phyloP scores from a whole-genome alignment of 2,888 invertebrate species.

The Nowickia ferox region DNA sequence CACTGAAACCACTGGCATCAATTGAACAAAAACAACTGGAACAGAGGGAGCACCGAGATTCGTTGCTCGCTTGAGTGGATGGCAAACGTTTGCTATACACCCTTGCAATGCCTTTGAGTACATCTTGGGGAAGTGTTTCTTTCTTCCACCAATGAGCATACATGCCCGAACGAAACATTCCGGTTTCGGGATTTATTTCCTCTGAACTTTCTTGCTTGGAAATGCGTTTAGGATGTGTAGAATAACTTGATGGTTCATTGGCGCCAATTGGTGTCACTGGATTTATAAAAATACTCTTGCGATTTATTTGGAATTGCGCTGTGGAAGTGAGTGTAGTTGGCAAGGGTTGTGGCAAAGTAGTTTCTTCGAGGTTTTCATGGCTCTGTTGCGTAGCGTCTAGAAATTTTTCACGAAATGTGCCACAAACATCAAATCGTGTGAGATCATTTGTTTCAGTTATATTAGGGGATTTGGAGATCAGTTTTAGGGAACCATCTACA shows the following conservation, averaged over 20 bases:
- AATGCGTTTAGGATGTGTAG: constrained; percentile 41
- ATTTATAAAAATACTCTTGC: constrained; percentile 80
- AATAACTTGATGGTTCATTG: constrained; percentile 26
- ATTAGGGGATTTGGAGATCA: constrained; percentile 60
- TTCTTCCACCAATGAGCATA: constrained; percentile 98
- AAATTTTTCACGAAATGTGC: constrained; percentile 82
- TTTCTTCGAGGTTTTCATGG: neutral
- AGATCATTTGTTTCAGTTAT: constrained; percentile 75
- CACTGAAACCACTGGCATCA: constrained; percentile 79
- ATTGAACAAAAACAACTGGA: constrained; percentile 79
- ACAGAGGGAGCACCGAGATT: constrained; percentile 77
- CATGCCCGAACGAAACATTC: constrained; percentile 90
- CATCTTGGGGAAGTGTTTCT: constrained; percentile 89
- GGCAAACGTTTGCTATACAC: constrained; percentile 84
- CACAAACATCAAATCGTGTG: constrained; percentile 81
- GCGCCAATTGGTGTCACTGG: constrained; percentile 70
- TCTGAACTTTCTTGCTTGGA: constrained; percentile 58
- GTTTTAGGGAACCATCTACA: constrained; percentile 75
- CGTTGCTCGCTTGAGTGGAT: constrained; percentile 84
- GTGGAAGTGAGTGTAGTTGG: constrained; percentile 47
- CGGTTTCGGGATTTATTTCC: constrained; percentile 67
- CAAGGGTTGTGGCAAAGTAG: constrained; percentile 27
- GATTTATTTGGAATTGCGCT: constrained; percentile 79
- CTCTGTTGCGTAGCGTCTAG: constrained; percentile 74
- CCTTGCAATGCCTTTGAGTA: constrained; percentile 84